Base-by-base conservation (phyloP, 2,113 vertebrate genomes). In the Podilymbus podiceps region DNA sequence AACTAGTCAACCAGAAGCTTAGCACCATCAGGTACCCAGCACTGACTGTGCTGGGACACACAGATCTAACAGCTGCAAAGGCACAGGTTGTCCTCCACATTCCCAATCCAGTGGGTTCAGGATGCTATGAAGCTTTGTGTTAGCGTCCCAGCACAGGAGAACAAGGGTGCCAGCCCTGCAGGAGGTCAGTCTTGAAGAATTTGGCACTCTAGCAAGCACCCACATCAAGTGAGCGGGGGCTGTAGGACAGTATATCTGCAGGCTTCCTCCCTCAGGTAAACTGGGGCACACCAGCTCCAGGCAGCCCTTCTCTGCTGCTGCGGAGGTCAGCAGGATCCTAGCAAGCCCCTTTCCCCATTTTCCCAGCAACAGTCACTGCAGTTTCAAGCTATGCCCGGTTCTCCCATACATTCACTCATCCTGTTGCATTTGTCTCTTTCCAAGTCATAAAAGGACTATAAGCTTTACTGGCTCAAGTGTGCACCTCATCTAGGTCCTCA, bases 31-130 rank as follows among this genome's bases (percentile, higher is more conserved):
- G 31, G 11, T 6, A 21, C 38, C 15, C 49, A 40, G n/a, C 46
- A 44, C 24, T 3, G 23, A 11, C 30, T 28, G 13, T 3, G 8
- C 44, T 15, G 30, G 16, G 18, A 35, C 38, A 38, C n/a, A 19
- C 8, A 33, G 12, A 15, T 15, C 25, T 42, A 33, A 16, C 49
- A 27, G 9, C 18, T 49, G 23, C 1, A 28, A 15, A 66, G 33
- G 6, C 53, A 46, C 12, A 84, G 30, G 5, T 18, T 18, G 9
- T 10, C 35, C 25, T 46, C 40, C 33, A 22, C 14, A 1, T 21
- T 19, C 62, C 67, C 8, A n/a, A 11, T 5, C n/a, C 49, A 66
- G 20, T 1, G 1, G 10, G 5, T 8, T 4, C 0, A 71, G 17
- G 9, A 42, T 18, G 8, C 24, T 35, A 11, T 1, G 6, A 52